These are phyloP conservation scores for Bimastos eiseni DNA, from an alignment of 2,888 invertebrate species.

Conservation along the genomic window DNA sequence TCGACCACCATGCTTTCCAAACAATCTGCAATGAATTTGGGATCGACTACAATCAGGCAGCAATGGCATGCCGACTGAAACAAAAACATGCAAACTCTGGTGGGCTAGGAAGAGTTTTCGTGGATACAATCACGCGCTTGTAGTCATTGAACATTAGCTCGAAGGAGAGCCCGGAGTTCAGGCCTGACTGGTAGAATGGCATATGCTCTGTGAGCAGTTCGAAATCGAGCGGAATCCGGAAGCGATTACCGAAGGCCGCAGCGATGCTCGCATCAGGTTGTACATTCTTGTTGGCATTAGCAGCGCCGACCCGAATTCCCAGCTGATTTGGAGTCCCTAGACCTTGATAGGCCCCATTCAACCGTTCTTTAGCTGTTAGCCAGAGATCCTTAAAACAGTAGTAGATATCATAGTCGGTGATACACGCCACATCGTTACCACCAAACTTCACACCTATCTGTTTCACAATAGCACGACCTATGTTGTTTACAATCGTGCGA, in stretches of 20 bases:
- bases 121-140: no score
- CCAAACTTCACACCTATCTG: background rate
- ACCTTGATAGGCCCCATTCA: conserved; percentile 25
- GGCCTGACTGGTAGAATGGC: conserved; percentile 28
- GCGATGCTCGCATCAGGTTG: conserved; percentile 37
- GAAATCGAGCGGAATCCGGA: conserved; percentile 38
- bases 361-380: conserved; percentile 19
- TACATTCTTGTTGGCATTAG: background rate
- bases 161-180: background rate
- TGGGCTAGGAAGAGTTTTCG: no score
- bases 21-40: no score
- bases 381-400: conserved; percentile 25
- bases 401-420: conserved; percentile 24
- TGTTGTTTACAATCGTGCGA: conserved; percentile 16
- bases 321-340: background rate
- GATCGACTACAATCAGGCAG: no score
- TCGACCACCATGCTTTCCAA: no score
- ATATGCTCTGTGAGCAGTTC: conserved; percentile 41
- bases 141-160: no score
- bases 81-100: no score
- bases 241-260: conserved; percentile 39
- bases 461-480: background rate
- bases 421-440: conserved; percentile 8
- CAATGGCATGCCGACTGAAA: no score
- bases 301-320: conserved; percentile 1